Percentiles rank a stretch among this genome's conserved stretches.
phyloP scores from a whole-genome alignment of 2,797 vertebrate species.

The Rhinogobio ventralis region DNA sequence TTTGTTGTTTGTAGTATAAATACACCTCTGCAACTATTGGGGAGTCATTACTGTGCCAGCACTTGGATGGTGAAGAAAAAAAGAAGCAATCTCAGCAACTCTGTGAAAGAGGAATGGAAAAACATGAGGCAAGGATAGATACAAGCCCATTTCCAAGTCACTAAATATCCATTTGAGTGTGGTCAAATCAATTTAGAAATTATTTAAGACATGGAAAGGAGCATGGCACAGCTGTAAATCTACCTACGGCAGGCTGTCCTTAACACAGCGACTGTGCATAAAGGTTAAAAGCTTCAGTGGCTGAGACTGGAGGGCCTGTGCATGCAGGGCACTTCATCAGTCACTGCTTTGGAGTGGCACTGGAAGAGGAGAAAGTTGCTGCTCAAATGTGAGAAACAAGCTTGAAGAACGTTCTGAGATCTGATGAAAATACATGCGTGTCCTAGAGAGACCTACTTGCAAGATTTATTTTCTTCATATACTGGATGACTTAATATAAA shows the following conservation, averaged over 20 bases:
- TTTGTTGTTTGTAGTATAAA: constrained; percentile 1
- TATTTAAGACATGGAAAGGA: background rate
- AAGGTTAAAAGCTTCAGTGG: constrained; percentile 1
- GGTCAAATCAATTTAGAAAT: constrained; percentile 25
- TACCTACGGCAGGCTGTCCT: constrained; percentile 3
- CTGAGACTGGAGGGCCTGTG: no score
- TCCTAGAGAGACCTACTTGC: background rate
- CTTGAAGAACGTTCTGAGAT: background rate
- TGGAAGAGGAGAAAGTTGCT: background rate
- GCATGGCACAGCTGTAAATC: constrained; percentile 20
- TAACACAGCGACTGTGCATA: background rate
- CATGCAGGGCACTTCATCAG: background rate
- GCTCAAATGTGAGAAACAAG: constrained; percentile 10
- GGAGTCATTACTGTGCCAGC: background rate
- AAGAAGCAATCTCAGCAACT: background rate
- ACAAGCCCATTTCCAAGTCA: constrained; percentile 6
- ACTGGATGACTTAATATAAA: background rate
- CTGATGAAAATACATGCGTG: background rate
- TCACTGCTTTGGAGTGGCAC: constrained; percentile 3
- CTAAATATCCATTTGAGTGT: constrained; percentile 7
- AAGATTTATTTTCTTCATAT: background rate
- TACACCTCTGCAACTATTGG: background rate
- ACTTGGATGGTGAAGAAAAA: constrained; percentile 6
- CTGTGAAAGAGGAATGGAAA: constrained; percentile 14
- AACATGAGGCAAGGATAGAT: constrained; percentile 5